Evolutionary conservation across 2,797 vertebrate genomes (phyloP), one percentile per base, ranked within the genome.

Genomic region (Mionectes olivaceus): DNA sequence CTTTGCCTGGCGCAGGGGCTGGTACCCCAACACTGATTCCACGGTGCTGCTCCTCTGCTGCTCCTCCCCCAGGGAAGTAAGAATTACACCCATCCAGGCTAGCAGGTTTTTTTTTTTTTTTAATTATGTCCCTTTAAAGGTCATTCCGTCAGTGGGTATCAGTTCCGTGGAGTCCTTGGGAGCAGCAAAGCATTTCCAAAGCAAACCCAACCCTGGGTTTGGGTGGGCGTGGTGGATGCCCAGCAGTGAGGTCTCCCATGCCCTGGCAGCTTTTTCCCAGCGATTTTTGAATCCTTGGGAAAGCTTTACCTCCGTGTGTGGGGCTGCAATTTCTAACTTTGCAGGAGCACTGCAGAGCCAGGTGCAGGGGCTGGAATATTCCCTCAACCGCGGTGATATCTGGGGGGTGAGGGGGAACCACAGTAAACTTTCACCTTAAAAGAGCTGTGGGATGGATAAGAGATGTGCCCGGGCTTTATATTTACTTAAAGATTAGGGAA

Each of bases 401-500:
- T 28, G 50, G 27, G 27, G 49, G 8, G 27, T 7, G 35, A 4
- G 28, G 39, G 19, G 59, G 37, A 37, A 23, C 32, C 68, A 53
- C 1, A 13, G 52, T 78, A 83, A 94, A 87, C 52, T 69, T 90
- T 73, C 76, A 65, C 85, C 56, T 91, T 35, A 41, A 83, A 84
- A 85, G 63, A 53, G 69, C 68, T 37, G 77, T 39, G n/a, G 69
- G 63, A 70, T 24, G 84, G 87, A 60, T 60, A 43, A 64, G 52
- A 79, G 90, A 86, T 37, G 63, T 85, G 80, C 63, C 87, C n/a
- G 0, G 25, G 67, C 49, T 81, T 28, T 3, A 5, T 94, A 47
- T 94, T 95, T 89, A 6, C 93, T 80, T 86, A 73, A 52, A 93
- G 94, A 95, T 95, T 87, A 84, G 82, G 2, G 35, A 33, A 83